These are phyloP conservation scores for Antechinus stuartii DNA, from an alignment of 2,113 vertebrate genomes.

Conservation along the genomic window DNA sequence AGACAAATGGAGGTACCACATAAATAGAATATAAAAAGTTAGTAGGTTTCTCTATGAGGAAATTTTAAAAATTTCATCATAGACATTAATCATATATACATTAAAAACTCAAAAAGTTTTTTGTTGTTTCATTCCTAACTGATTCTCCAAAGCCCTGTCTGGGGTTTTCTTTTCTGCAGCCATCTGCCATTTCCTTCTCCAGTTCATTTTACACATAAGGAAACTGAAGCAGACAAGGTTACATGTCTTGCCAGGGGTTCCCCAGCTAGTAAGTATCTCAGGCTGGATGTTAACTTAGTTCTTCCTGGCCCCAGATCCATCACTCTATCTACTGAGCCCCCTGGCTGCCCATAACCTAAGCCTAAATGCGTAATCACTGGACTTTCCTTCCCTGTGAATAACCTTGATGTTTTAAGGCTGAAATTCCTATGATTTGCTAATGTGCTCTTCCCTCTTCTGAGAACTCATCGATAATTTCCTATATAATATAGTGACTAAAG, in stretches of 20 bases:
- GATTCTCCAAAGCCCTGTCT: too few relatives aligned
- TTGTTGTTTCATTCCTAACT: too few relatives aligned
- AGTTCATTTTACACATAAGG: too few relatives aligned
- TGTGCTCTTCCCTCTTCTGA: background rate
- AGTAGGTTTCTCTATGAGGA: background rate
- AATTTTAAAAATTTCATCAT: background rate
- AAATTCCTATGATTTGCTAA: background rate
- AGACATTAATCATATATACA: background rate
- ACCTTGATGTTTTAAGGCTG: background rate
- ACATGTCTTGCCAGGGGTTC: too few relatives aligned
- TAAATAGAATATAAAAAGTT: background rate
- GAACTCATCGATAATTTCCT: background rate
- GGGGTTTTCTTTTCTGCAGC: too few relatives aligned
- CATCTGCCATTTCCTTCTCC: too few relatives aligned
- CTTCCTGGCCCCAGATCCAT: too few relatives aligned
- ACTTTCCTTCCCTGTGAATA: background rate
- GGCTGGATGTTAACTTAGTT: too few relatives aligned
- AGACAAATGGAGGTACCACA: background rate
- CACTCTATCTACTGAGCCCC: too few relatives aligned
- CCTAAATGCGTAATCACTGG: background rate
- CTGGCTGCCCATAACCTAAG: background rate
- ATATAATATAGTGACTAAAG: too few relatives aligned
- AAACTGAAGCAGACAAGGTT: too few relatives aligned
- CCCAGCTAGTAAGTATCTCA: too few relatives aligned
- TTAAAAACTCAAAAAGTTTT: background rate